phyloP scores from a whole-genome alignment of 2,113 vertebrate genomes.

The Carettochelys insculpta region DNA sequence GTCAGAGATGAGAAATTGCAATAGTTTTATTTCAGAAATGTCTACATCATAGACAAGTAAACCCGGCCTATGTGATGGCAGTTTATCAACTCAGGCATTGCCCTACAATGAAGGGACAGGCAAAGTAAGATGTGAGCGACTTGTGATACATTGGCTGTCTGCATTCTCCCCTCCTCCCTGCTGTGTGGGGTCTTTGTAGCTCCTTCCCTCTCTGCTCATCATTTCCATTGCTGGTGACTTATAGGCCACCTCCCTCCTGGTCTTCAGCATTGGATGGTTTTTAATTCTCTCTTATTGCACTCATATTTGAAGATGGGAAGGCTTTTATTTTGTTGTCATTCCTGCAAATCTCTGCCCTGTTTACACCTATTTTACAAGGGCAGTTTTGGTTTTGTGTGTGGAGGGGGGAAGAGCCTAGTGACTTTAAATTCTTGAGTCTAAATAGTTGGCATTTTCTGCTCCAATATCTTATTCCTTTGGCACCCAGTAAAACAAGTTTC shows the following conservation, averaged over 20 bases:
- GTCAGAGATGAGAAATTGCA: not conserved
- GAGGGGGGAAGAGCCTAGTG: not conserved
- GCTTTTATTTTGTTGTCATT: not conserved
- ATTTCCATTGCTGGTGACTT: not conserved
- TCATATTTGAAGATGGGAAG: not conserved
- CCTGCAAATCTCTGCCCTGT: not conserved
- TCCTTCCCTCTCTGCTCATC: not conserved
- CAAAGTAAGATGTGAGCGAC: not conserved
- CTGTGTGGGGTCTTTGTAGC: not conserved
- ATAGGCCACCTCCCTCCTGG: not conserved
- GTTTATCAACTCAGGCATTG: not conserved
- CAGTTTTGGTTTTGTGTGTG: not conserved
- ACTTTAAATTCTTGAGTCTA: constrained; percentile 4
- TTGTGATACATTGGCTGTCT: not conserved
- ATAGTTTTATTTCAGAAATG: not conserved
- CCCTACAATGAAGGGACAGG: not conserved
- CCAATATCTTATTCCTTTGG: not conserved
- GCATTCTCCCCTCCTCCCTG: not conserved
- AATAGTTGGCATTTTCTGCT: constrained; percentile 17
- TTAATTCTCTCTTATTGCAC: not conserved
- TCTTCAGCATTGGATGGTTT: not conserved
- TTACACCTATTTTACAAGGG: not conserved
- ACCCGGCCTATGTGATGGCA: not conserved
- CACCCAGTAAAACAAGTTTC: constrained; percentile 7
- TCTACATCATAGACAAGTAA: not conserved